Evolutionary conservation across 30 jellyfish, hydroid and myxozoan genomes (phyloP), one percentile per base, ranked within the genome.

Genomic region (Aurelia sp.): DNA sequence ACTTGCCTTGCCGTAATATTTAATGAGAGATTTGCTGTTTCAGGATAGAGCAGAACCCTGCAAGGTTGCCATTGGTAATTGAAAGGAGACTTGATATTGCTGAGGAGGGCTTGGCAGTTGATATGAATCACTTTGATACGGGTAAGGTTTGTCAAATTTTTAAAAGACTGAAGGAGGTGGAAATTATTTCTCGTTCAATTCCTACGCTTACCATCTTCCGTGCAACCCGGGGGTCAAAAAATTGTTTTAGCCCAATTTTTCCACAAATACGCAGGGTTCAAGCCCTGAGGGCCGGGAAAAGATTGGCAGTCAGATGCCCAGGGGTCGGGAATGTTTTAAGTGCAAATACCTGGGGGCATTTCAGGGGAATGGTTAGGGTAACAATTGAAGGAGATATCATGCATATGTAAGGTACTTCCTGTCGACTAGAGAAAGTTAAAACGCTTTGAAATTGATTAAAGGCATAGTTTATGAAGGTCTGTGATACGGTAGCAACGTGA

Each of bases 41-140:
- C 41, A 91, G 98, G 75, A 78, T 91, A 3, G 98, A 91, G 62
- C 86, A 66, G 53, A 44, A 53, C 66, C 83, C 88, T 58, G 52
- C 88, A 13, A 66, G 88, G 57, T 81, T 87, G 35, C 97, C 98
- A 3, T 40, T 92, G 23, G 67, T 92, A 52, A 78, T 82, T 11
- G 99, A 94, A 79, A 94, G 86, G 62, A 83, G 76, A 33, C 75
- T 94, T 33, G 76, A 94, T 64, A 91, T 85, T 16, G 71, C 85
- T 17, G 99, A 94, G 16, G 99, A 94, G 37, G 99, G 99, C 7
- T 35, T 93, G 55, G 99, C 97, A 23, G 97, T 94, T 11, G 99
- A 94, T 73, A 81, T 94, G 97, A 95, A 72, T 50, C 96, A 84
- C 23, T 94, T 70, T 78, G 99, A 94, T 64, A 89, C 99, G 11